Evolutionary conservation across 2,113 vertebrate genomes (phyloP).

Genomic region (Corynorhinus townsendii): DNA sequence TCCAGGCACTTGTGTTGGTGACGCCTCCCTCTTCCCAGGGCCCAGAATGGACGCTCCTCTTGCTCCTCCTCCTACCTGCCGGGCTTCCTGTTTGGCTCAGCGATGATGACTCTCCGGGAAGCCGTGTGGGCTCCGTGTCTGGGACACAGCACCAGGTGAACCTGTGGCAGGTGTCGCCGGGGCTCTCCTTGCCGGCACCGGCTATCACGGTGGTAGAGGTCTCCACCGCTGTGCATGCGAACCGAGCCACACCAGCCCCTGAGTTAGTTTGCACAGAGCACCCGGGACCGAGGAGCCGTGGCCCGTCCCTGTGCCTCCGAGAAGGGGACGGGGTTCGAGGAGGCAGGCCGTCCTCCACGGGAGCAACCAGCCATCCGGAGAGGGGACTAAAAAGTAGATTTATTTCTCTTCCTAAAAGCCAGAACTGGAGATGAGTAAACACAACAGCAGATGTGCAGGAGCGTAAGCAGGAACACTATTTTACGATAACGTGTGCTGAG

Average conservation of each 20-base stretch:
- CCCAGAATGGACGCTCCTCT: not conserved
- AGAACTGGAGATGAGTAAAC: slow-evolving; percentile 65
- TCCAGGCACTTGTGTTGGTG: not conserved
- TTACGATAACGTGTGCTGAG: slow-evolving; percentile 66
- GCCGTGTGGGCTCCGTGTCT: slow-evolving; percentile 21
- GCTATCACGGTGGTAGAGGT: slow-evolving; percentile 54
- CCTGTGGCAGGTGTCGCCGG: not conserved
- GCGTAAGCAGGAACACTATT: slow-evolving; percentile 69
- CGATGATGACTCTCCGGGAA: not conserved
- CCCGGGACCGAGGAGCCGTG: slow-evolving; percentile 54
- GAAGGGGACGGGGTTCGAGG: slow-evolving; percentile 24
- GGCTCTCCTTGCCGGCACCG: slow-evolving; percentile 50
- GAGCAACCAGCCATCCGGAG: slow-evolving; percentile 69
- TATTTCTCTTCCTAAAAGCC: slow-evolving; percentile 70
- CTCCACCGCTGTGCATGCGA: not conserved
- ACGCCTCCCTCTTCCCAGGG: not conserved
- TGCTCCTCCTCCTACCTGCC: not conserved
- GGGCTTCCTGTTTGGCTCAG: not conserved
- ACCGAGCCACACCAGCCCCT: slow-evolving; percentile 34
- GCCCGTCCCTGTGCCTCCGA: slow-evolving; percentile 58
- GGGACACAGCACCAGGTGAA: slow-evolving; percentile 26
- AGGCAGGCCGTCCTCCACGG: slow-evolving; percentile 14
- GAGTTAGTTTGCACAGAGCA: slow-evolving; percentile 55
- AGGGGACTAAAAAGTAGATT: slow-evolving; percentile 72
- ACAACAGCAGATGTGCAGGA: slow-evolving; percentile 68